Evolutionary conservation across 2,797 vertebrate species (phyloP), one percentile per base, ranked within the genome.

Genomic region (Acanthurus leucopareius): DNA sequence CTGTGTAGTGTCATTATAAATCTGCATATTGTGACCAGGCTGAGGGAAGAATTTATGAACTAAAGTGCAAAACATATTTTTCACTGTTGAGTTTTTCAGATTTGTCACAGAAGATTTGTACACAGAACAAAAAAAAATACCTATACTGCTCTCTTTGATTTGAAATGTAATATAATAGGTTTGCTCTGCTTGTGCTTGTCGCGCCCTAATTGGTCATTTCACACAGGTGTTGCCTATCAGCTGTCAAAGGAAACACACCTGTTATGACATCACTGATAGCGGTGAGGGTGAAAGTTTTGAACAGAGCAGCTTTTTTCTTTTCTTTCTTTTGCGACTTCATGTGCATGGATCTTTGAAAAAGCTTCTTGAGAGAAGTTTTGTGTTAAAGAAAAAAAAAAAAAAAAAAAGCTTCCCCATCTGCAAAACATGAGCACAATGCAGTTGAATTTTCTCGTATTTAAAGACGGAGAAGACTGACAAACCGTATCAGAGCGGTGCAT

Each of bases 381-480:
- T 2, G 28, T 28, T n/a, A n/a, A n/a, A n/a, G n/a, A n/a, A n/a
- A n/a, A n/a, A n/a, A n/a, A n/a, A 28, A 28, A 28, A 28, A 28
- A 28, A 28, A 67, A 48, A 82, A 0, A 16, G 22, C 71, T 38
- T 52, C 72, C 47, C 10, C 79, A 74, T 76, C 66, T 44, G 56
- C 48, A 9, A 53, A 58, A 76, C 77, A 58, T 9, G 54, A 78
- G 71, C 10, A 2, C 65, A 17, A 63, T 8, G 4, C 42, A 70
- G 86, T 75, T 76, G 80, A 81, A 59, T 73, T 32, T 51, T 42
- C 48, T 9, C 66, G 11, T 42, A 54, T 76, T 69, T 70, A 32
- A 63, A 73, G 64, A 86, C 67, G 16, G 22, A 75, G 54, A 61
- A 17, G 59, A 70, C 77, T 89, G 90, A 89, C 92, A 84, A 67